phyloP scores from a whole-genome alignment of 1,140 invertebrate genomes.

The Trissolcus basalis region DNA sequence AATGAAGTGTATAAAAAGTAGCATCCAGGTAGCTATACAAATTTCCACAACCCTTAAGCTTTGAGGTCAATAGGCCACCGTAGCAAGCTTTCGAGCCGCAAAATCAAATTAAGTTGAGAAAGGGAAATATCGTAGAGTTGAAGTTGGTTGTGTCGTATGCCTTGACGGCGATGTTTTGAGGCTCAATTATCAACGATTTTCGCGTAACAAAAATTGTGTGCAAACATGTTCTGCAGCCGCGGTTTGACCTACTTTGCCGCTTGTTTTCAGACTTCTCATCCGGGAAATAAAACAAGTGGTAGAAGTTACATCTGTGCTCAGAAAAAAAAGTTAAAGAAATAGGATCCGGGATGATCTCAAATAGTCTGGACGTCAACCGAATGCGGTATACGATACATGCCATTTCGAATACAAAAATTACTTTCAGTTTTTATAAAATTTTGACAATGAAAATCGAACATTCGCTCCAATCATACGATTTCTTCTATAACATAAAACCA shows the following conservation, averaged over 20 bases:
- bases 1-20: too few species aligned
- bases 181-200: constrained; percentile 19
- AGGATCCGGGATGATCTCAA: constrained; percentile 10
- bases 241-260: constrained; percentile 23
- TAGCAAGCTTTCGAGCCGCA: constrained; percentile 1
- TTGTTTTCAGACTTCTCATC: background rate
- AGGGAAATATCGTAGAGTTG: constrained; percentile 10
- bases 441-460: too few species aligned
- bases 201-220: constrained; percentile 9
- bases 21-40: constrained; percentile 1
- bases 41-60: constrained; percentile 11
- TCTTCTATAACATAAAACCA: too few species aligned
- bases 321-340: constrained; percentile 3
- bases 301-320: too few species aligned
- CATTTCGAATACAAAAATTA: too few species aligned
- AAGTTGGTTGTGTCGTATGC: constrained; percentile 9
- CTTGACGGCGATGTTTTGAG: constrained; percentile 6
- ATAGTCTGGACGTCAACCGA: constrained; percentile 1
- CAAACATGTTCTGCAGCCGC: constrained; percentile 9
- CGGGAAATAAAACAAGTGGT: too few species aligned
- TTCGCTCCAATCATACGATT: too few species aligned
- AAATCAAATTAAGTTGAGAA: constrained; percentile 14
- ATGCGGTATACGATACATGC: too few species aligned
- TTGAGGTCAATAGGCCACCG: constrained; percentile 29
- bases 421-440: background rate